Evolutionary conservation across 1,140 invertebrate species (phyloP), one percentile per base, ranked within the genome.

Genomic region (Tachypleus tridentatus): DNA sequence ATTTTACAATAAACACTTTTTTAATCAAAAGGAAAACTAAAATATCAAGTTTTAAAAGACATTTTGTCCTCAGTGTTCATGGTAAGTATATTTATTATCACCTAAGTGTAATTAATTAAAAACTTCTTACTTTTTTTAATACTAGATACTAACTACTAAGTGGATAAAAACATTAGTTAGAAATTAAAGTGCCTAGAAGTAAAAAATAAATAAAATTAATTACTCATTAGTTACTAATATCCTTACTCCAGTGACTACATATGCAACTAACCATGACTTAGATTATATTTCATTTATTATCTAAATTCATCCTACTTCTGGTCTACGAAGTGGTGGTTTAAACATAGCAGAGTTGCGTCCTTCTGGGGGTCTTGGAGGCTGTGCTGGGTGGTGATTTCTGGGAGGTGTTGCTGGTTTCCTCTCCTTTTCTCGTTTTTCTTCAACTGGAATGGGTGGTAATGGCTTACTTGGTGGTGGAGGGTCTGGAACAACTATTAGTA

Each of bases 391-490:
- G 52, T 69, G 67, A 61, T 72, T 69, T 68, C 72, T 71, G 10
- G 81, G 80, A 29, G 82, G 81, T 6, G 82, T 82, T 4, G 80
- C 78, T 57, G 82, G 79, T 70, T 83, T 83, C 67, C 81, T 58
- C 61, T 72, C 69, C 69, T 68, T 70, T n/a, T 61, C 60, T 53
- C 64, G 60, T 11, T 60, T 61, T n/a, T 86, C 78, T 76, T 87
- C 77, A 70, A 85, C 81, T 10, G 91, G 89, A 65, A 91, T 91
- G 29, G 91, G 89, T 58, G 92, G 92, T 70, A 93, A 80, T 63
- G 90, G 91, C 71, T 90, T 83, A 70, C 81, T 84, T 11, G 83
- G 83, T 60, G 84, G 82, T 65, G 82, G 82, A 59, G 82, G 81
- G 72, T 84, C 84, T 76, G 82, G 82, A 70, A 82, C 81, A 71